These are phyloP conservation scores for Crambe crambe DNA, from an alignment of 37 sponge, comb jelly and placozoan genomes.

Conservation along the genomic window DNA sequence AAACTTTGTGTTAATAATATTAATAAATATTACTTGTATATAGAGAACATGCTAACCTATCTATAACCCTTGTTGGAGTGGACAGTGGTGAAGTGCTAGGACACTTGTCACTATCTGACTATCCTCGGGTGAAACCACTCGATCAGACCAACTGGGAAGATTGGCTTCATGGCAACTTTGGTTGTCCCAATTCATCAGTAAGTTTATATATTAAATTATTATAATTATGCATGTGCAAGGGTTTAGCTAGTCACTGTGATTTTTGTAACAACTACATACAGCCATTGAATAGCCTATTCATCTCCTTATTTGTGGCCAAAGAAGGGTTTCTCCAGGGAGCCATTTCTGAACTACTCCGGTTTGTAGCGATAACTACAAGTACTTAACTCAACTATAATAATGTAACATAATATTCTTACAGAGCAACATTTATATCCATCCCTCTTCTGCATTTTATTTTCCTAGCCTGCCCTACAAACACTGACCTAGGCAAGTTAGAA, in stretches of 20 bases:
- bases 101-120: conserved; percentile 78
- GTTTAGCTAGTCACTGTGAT: not conserved
- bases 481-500: conserved; percentile 46
- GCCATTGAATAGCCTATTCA: conserved; percentile 90
- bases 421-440: conserved; percentile 68
- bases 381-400: not conserved
- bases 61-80: conserved; percentile 65
- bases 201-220: too few relatives aligned
- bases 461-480: conserved; percentile 22
- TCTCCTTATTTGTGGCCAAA: conserved; percentile 84
- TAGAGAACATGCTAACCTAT: conserved; percentile 88
- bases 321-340: conserved; percentile 68
- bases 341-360: conserved; percentile 68
- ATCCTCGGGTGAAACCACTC: conserved; percentile 42
- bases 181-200: conserved; percentile 55
- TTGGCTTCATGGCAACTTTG: conserved; percentile 47
- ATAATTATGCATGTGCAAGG: not conserved
- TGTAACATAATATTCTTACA: conserved; percentile 12
- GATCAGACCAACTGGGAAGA: conserved; percentile 70
- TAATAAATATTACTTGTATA: not conserved
- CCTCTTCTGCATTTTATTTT: conserved; percentile 75
- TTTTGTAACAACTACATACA: conserved; percentile 39
- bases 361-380: not conserved
- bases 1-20: not conserved
- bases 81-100: conserved; percentile 60